Conservation (phyloP, 2,113 vertebrate species). For the Thalassarche chlororhynchos region DNA sequence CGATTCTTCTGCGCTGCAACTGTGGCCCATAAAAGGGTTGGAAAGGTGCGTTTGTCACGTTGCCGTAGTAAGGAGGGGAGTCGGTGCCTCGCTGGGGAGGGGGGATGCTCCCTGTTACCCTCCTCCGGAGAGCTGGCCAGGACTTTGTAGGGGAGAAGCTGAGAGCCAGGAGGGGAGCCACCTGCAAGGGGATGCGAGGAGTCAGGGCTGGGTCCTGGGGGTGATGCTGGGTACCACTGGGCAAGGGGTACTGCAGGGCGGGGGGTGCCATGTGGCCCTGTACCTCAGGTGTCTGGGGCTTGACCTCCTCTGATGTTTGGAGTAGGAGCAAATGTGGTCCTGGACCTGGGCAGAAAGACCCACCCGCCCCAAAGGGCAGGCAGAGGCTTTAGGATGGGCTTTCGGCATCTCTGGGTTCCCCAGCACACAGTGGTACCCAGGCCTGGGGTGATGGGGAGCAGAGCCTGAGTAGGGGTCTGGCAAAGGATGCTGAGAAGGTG, state of each 20-base stretch:
- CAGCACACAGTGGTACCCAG: not conserved
- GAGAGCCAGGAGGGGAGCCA: not conserved
- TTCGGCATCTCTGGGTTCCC: not conserved
- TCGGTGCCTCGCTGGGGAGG: not conserved
- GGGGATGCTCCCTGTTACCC: not conserved
- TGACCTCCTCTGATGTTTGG: not conserved
- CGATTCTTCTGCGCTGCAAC: constrained; percentile 20
- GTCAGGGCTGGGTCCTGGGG: too few relatives aligned
- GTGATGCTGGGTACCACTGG: not conserved
- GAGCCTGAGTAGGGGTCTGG: not conserved
- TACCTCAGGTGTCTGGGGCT: not conserved
- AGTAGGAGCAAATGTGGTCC: not conserved
- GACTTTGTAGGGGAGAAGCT: not conserved
- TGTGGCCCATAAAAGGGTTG: constrained; percentile 43
- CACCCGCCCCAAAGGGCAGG: not conserved
- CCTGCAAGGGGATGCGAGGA: accelerated
- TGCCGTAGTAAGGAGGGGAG: not conserved
- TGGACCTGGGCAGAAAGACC: not conserved
- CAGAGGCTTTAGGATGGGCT: not conserved
- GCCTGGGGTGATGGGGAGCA: not conserved
- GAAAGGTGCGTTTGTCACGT: constrained; percentile 50
- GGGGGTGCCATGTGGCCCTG: accelerated
- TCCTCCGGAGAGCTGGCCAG: not conserved
- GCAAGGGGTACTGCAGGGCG: not conserved
- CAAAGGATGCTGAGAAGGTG: not conserved